phyloP scores from a whole-genome alignment of 1,140 invertebrate species.

The Drosophila ercepeae region DNA sequence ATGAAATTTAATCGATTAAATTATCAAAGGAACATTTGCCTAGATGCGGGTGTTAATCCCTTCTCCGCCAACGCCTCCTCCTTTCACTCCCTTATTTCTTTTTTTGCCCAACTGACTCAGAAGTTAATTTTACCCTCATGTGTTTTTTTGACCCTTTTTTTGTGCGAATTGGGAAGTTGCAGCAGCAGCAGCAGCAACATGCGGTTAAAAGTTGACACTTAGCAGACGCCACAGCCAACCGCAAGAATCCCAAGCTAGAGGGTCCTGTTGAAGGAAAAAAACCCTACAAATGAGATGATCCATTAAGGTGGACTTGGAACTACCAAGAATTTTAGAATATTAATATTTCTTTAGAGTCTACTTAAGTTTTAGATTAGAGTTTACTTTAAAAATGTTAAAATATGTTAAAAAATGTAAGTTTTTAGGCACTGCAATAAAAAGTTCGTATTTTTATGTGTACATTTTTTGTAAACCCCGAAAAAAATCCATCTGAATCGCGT shows the following conservation, averaged over 20 bases:
- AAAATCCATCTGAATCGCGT: conserved; percentile 34
- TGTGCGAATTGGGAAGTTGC: conserved; percentile 21
- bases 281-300: conserved; percentile 19
- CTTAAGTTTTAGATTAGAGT: no score
- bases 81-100: not conserved
- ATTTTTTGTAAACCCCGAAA: not conserved
- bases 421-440: no score
- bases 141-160: conserved; percentile 13
- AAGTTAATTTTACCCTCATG: conserved; percentile 29
- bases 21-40: conserved; percentile 18
- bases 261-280: conserved; percentile 8
- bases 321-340: not conserved
- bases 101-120: conserved; percentile 37
- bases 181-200: conserved; percentile 29
- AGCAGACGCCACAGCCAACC: conserved; percentile 69
- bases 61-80: not conserved
- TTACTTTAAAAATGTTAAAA: no score
- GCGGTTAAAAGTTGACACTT: conserved; percentile 66
- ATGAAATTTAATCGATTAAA: not conserved
- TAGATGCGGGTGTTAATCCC: conserved; percentile 41
- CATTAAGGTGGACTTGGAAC: conserved; percentile 10
- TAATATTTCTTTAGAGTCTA: no score
- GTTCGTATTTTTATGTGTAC: not conserved
- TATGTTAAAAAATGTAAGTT: not conserved
- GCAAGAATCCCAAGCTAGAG: conserved; percentile 32